Percentiles rank a stretch among this genome's conserved stretches.
These are phyloP conservation scores for Cotesia glomerata DNA, from an alignment of 1,140 invertebrate species.

Conservation along the genomic window DNA sequence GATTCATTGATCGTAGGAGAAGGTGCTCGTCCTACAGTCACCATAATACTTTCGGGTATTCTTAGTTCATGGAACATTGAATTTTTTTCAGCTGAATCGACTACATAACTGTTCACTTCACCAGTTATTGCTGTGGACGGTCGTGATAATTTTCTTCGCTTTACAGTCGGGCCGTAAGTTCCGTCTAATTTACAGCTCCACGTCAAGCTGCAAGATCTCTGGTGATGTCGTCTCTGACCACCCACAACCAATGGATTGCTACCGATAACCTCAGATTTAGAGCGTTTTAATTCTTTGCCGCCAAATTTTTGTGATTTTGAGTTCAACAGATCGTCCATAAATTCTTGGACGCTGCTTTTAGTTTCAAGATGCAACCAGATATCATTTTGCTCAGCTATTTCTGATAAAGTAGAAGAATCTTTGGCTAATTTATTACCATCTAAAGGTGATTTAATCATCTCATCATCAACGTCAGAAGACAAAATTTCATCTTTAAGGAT, in stretches of 20 bases:
- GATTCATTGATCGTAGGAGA: constrained; percentile 50
- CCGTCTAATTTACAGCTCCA: constrained; percentile 73
- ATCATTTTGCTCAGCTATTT: constrained; percentile 49
- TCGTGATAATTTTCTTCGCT: constrained; percentile 70
- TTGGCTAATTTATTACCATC: constrained; percentile 46
- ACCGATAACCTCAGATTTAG: constrained; percentile 69
- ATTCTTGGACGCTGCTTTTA: constrained; percentile 63
- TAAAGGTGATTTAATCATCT: constrained; percentile 41
- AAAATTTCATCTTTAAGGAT: constrained; percentile 59
- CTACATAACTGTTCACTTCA: constrained; percentile 47
- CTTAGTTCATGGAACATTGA: constrained; percentile 56
- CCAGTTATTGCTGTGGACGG: constrained; percentile 37
- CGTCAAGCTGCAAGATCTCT: constrained; percentile 72
- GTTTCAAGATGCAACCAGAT: constrained; percentile 60
- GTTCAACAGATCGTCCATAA: constrained; percentile 71
- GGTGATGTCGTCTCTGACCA: constrained; percentile 63
- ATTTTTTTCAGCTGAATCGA: constrained; percentile 50
- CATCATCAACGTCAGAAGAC: constrained; percentile 52
- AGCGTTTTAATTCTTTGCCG: constrained; percentile 68
- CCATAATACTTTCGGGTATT: constrained; percentile 60
- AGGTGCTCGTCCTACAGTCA: constrained; percentile 56
- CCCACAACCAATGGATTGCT: constrained; percentile 58
- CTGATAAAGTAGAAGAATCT: constrained; percentile 39
- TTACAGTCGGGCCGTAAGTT: constrained; percentile 67
- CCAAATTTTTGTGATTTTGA: constrained; percentile 54